These are phyloP conservation scores for Spea hammondii DNA, from an alignment of 2,797 vertebrate genomes.

Conservation along the genomic window DNA sequence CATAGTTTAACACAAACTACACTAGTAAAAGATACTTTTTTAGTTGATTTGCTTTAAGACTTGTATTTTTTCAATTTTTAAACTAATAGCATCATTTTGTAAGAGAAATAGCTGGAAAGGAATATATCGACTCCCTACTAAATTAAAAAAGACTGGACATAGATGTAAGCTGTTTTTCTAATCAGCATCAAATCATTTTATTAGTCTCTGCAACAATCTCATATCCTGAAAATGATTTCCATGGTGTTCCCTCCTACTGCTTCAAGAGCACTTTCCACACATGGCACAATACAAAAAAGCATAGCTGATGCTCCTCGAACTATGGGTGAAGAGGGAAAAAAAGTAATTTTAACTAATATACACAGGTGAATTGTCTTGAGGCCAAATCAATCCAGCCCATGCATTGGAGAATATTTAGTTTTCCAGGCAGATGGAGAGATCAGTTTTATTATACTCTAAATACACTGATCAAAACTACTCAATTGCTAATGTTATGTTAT, in stretches of 20 bases:
- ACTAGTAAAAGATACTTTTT: too few species aligned
- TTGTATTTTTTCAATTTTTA: too few species aligned
- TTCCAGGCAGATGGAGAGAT: conserved; percentile 13
- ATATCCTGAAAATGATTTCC: conserved; percentile 46
- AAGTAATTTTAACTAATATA: conserved; percentile 31
- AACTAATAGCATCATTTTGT: too few species aligned
- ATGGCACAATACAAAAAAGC: conserved; percentile 29
- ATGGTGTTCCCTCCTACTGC: conserved; percentile 45
- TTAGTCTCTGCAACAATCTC: conserved; percentile 43
- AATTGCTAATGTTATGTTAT: neutral
- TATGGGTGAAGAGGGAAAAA: conserved; percentile 25
- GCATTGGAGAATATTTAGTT: conserved; percentile 1
- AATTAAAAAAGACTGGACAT: neutral
- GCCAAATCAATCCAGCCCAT: conserved; percentile 7
- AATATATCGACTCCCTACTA: neutral
- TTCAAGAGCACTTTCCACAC: conserved; percentile 42
- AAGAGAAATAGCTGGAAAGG: neutral
- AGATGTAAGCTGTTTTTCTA: conserved; percentile 38
- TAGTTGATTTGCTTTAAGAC: too few species aligned
- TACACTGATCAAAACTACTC: conserved; percentile 3
- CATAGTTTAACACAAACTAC: too few species aligned
- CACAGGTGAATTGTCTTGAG: conserved; percentile 37
- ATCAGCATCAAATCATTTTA: conserved; percentile 40
- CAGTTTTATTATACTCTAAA: neutral
- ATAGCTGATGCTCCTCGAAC: conserved; percentile 22